phyloP scores from a whole-genome alignment of 2,797 vertebrate species.

The Labroides dimidiatus region DNA sequence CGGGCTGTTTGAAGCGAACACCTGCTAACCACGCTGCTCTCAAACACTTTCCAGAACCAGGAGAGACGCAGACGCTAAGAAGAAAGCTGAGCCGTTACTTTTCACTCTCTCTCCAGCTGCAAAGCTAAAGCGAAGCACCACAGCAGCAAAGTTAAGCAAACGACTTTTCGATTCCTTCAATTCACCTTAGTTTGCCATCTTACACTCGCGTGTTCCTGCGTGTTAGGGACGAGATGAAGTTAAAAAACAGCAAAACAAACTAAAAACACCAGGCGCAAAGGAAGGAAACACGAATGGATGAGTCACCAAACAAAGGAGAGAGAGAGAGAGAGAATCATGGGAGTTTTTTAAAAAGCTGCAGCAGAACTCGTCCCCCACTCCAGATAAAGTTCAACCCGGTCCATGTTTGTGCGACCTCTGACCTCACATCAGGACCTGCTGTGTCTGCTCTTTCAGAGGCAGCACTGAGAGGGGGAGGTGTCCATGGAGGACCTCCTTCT shows the following conservation, averaged over 20 bases:
- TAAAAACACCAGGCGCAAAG: constrained; percentile 58
- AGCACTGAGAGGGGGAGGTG: constrained; percentile 21
- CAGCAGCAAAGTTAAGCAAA: constrained; percentile 65
- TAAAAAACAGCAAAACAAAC: constrained; percentile 58
- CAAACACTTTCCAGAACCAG: constrained; percentile 37
- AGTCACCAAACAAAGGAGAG: constrained; percentile 57
- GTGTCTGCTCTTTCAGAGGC: constrained; percentile 45
- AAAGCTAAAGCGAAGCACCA: constrained; percentile 59
- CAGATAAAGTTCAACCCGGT: constrained; percentile 49
- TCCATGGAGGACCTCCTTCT: constrained; percentile 33
- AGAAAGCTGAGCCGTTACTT: constrained; percentile 40
- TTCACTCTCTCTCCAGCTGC: constrained; percentile 48
- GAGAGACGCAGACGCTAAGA: constrained; percentile 43
- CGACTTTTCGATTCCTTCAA: constrained; percentile 72
- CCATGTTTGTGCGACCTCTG: constrained; percentile 45
- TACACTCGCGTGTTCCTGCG: constrained; percentile 47
- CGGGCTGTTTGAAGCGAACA: constrained; percentile 24
- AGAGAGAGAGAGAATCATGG: constrained; percentile 35
- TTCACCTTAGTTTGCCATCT: constrained; percentile 58
- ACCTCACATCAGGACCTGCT: constrained; percentile 40
- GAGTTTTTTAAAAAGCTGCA: constrained; percentile 55
- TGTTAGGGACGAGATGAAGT: constrained; percentile 29
- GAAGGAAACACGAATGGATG: constrained; percentile 42
- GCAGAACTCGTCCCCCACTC: constrained; percentile 62
- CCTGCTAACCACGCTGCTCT: constrained; percentile 35